Conservation (phyloP, 2,888 invertebrate species). For the Papilio elwesi region DNA sequence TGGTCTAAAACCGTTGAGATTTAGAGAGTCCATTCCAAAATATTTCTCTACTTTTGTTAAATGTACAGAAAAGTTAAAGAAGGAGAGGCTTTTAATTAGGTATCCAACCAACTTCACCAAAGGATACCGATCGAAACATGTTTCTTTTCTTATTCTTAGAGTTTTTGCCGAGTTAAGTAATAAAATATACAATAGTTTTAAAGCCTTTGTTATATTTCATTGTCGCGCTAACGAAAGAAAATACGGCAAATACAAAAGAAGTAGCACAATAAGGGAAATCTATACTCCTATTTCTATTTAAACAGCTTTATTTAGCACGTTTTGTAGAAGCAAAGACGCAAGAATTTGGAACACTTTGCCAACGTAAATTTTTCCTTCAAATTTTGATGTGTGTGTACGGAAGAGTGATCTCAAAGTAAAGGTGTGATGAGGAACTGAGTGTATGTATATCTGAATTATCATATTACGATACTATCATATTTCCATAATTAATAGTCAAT, state of each 20-base stretch:
- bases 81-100: too few species aligned
- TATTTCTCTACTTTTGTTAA: too few species aligned
- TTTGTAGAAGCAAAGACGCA: not conserved
- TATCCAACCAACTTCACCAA: too few species aligned
- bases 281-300: not conserved
- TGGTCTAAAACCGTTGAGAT: too few species aligned
- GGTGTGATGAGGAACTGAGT: too few species aligned
- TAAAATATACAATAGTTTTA: slow-evolving; percentile 14
- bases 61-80: too few species aligned
- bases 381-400: too few species aligned
- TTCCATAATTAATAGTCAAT: slow-evolving; percentile 35
- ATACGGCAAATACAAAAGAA: not conserved
- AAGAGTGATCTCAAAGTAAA: too few species aligned
- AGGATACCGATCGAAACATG: too few species aligned
- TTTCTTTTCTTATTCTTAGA: not conserved
- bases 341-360: not conserved
- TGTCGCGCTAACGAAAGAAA: slow-evolving; percentile 10
- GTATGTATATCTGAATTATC: too few species aligned
- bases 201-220: not conserved
- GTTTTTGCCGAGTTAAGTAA: not conserved
- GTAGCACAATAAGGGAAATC: not conserved
- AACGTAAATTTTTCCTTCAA: too few species aligned
- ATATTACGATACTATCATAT: not conserved
- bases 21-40: too few species aligned
- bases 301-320: not conserved